These are phyloP conservation scores for Indicator maculatus DNA, from an alignment of 2,113 vertebrate species.

Conservation along the genomic window DNA sequence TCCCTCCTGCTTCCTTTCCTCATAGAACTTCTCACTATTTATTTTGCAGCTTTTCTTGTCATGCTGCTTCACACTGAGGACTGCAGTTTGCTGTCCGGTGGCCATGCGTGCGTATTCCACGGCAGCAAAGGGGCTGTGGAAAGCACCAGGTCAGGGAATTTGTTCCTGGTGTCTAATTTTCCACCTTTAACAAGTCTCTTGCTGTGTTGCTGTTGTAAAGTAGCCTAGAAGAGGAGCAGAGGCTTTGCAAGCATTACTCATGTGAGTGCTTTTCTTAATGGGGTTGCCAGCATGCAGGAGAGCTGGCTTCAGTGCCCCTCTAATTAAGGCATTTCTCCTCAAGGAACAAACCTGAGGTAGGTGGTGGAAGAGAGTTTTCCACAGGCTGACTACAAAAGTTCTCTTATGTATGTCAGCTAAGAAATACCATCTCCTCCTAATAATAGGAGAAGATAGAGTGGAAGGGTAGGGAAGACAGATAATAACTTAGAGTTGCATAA, in stretches of 20 bases:
- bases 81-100: neutral
- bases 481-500: neutral
- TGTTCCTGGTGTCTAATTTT: neutral
- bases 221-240: neutral
- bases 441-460: neutral
- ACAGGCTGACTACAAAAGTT: neutral
- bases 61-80: accelerated
- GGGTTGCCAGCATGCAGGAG: neutral
- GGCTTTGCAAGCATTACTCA: neutral
- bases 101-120: accelerated
- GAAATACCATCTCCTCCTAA: neutral
- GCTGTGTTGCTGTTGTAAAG: neutral
- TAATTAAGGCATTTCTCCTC: neutral
- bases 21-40: neutral
- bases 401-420: neutral
- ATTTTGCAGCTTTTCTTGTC: neutral
- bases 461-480: neutral
- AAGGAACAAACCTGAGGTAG: neutral
- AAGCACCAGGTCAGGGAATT: neutral
- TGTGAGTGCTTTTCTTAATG: neutral
- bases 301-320: neutral
- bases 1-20: neutral
- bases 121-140: neutral
- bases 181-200: neutral
- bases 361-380: neutral